Evolutionary conservation across 2,113 vertebrate genomes (phyloP).

Genomic region (Zosterops pallidus): DNA sequence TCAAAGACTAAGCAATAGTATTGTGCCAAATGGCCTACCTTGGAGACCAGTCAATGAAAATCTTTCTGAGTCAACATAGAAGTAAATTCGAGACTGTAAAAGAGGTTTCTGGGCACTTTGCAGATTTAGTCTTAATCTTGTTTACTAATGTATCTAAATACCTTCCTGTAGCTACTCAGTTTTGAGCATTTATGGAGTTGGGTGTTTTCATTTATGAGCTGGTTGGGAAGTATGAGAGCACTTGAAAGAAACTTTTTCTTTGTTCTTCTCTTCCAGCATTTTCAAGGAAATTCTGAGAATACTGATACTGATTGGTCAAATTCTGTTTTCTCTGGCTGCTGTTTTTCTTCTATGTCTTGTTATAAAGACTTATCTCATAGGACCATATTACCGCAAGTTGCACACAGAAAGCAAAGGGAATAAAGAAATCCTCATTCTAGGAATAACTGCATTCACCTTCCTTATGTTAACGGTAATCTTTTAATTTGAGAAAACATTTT

Average conservation of each 20-base stretch:
- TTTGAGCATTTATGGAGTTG: not conserved
- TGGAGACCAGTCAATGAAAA: not conserved
- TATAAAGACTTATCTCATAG: slow-evolving; percentile 86
- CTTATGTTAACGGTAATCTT: slow-evolving; percentile 88
- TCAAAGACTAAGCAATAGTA: not conserved
- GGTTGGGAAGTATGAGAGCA: not conserved
- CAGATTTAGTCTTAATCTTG: not conserved
- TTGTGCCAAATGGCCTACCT: not conserved
- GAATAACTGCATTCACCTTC: slow-evolving; percentile 91
- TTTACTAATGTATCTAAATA: not conserved
- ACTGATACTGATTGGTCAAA: slow-evolving; percentile 83
- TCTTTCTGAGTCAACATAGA: not conserved
- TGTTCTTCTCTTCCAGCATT: slow-evolving; percentile 64
- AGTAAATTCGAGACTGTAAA: not conserved
- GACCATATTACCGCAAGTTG: slow-evolving; percentile 91
- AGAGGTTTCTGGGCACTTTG: not conserved
- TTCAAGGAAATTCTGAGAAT: slow-evolving; percentile 82
- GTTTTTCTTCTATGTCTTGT: slow-evolving; percentile 86
- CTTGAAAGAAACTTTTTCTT: not conserved
- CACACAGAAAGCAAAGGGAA: slow-evolving; percentile 90
- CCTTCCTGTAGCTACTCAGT: not conserved
- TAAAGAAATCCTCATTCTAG: slow-evolving; percentile 93
- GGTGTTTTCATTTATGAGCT: not conserved
- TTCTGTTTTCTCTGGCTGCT: slow-evolving; percentile 85
- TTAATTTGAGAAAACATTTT: not conserved